phyloP scores from a whole-genome alignment of 2,113 vertebrate genomes.

The Gambusia holbrooki region DNA sequence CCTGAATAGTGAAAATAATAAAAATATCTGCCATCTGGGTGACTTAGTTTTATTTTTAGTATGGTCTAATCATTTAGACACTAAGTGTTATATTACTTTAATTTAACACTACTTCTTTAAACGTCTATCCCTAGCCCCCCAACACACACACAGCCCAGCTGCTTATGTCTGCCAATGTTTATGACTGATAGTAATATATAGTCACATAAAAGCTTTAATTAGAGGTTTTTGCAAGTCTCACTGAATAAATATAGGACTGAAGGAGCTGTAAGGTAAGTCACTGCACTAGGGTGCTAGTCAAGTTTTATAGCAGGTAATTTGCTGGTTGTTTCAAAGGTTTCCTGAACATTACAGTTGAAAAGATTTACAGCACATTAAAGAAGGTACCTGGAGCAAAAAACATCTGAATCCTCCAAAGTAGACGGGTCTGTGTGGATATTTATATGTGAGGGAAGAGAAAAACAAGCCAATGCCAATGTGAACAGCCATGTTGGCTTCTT shows the following conservation, averaged over 20 bases:
- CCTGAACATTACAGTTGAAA: conserved; percentile 63
- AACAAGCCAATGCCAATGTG: background rate
- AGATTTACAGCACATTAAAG: conserved; percentile 69
- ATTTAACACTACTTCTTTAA: conserved; percentile 30
- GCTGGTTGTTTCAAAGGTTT: conserved; percentile 80
- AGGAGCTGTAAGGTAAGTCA: conserved; percentile 37
- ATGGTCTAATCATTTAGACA: conserved; percentile 27
- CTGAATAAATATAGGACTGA: conserved; percentile 66
- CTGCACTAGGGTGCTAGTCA: conserved; percentile 58
- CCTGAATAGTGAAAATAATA: conserved; percentile 18
- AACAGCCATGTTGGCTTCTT: conserved; percentile 14
- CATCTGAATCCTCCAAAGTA: conserved; percentile 38
- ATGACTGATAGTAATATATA: conserved; percentile 78
- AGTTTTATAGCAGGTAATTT: conserved; percentile 79
- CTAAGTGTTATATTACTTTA: conserved; percentile 33
- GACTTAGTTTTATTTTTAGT: conserved; percentile 4
- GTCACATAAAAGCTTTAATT: conserved; percentile 71
- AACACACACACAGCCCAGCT: conserved; percentile 39
- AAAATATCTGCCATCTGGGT: background rate
- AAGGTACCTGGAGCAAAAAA: conserved; percentile 51
- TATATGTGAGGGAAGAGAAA: conserved; percentile 5
- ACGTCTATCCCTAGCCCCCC: conserved; percentile 7
- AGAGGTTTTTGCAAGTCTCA: conserved; percentile 41
- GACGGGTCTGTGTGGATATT: background rate
- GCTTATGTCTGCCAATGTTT: conserved; percentile 69